Base-by-base conservation (phyloP, 2,797 vertebrate genomes). In the Columba guinea region DNA sequence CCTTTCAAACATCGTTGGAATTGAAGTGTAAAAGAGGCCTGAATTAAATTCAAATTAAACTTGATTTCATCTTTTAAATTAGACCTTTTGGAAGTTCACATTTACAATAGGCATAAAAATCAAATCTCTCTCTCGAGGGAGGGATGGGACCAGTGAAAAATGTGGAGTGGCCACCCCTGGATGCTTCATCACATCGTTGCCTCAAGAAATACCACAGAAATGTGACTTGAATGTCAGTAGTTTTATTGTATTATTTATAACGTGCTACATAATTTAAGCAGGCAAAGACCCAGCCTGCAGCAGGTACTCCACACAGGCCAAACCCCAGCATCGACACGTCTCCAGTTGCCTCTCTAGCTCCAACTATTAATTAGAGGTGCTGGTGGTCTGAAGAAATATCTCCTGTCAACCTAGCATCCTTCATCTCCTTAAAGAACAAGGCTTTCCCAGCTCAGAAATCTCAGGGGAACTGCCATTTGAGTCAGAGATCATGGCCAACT, bases 11-110 rank as follows among this genome's bases (percentile, higher is more conserved):
- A 81, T 51, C 64, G 83, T 83, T 94, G 87, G 84, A 96, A 74
- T 75, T 80, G 71, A 90, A 92, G 91, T 89, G 78, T 84, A 93
- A 90, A 91, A 94, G 73, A 93, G 83, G 67, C 51, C 79, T 87
- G 84, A 93, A 87, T 86, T 86, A 94, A 94, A 95, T 84, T 78
- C 73, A 95, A 85, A 96, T 96, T 86, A 84, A 82, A 88, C 76
- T 82, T 89, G 84, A 82, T 95, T 93, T 89, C 69, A 56, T 82
- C 92, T 93, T 89, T 95, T 87, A 94, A 94, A 94, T 88, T 20
- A 94, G 88, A 88, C 70, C 88, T 93, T 93, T 93, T 9, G 9
- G 44, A 95, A 90, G 62, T 39, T 60, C 11, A 3, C 90, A 86
- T 95, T 96, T 96, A 95, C 32, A 92, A 55, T 5, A 74, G 74